These are phyloP conservation scores for Spodoptera picta DNA, from an alignment of 2,888 invertebrate genomes.

Conservation along the genomic window DNA sequence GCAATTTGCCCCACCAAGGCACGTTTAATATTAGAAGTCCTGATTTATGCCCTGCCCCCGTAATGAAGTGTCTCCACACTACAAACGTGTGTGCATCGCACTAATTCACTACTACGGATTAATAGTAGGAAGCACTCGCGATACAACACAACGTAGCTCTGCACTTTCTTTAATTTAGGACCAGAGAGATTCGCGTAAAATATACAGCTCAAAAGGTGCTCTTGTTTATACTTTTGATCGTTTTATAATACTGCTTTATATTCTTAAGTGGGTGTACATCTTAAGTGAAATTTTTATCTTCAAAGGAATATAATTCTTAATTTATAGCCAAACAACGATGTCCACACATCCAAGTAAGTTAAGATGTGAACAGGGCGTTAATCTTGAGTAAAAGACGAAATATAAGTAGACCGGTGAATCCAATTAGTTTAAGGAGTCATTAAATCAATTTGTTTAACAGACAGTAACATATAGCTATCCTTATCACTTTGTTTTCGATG, in stretches of 20 bases:
- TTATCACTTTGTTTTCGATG: slow-evolving; percentile 82
- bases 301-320: slow-evolving; percentile 77
- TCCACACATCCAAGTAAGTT: slow-evolving; percentile 65
- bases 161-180: slow-evolving; percentile 31
- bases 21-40: slow-evolving; percentile 89
- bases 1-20: slow-evolving; percentile 87
- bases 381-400: slow-evolving; percentile 75
- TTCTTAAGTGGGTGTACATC: slow-evolving; percentile 60
- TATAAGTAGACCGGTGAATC: slow-evolving; percentile 80
- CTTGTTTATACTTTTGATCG: slow-evolving; percentile 52
- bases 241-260: slow-evolving; percentile 56
- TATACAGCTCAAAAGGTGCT: slow-evolving; percentile 23
- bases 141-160: slow-evolving; percentile 36
- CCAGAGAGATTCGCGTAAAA: slow-evolving; percentile 12
- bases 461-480: slow-evolving; percentile 80
- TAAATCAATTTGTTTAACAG: slow-evolving; percentile 85
- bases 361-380: slow-evolving; percentile 67
- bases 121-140: slow-evolving; percentile 68
- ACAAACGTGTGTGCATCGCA: slow-evolving; percentile 84
- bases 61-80: slow-evolving; percentile 88
- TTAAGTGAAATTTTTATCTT: slow-evolving; percentile 70
- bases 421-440: slow-evolving; percentile 85
- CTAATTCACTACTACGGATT: slow-evolving; percentile 86
- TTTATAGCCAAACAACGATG: slow-evolving; percentile 72
- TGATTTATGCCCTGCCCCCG: slow-evolving; percentile 86